Base-by-base conservation (phyloP, 2,888 invertebrate species). In the Cataglyphis albicans region DNA sequence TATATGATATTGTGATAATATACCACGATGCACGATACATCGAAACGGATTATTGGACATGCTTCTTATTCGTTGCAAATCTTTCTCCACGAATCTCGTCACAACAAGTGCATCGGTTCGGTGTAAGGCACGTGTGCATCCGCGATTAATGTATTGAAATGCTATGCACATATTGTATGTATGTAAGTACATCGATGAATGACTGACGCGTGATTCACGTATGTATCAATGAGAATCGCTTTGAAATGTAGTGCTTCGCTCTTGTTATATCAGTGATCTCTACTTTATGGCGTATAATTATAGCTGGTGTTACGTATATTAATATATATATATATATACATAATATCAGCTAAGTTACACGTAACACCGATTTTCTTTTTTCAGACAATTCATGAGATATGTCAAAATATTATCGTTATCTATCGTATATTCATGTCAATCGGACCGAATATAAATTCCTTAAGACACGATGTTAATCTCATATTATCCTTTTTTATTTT, bases 361-460 rank as follows among this genome's bases (percentile, higher is more conserved):
- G 25, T 29, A 29, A 29, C 25, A 59, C 1, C 15, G 35, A 3
- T 9, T 74, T 10, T 25, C 25, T 64, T 38, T 52, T n/a, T n/a
- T 48, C 32, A 15, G 32, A 21, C 38, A 72, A 72, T 12, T 18
- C 57, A 18, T 10, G 74, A 35, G 44, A 48, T 63, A 29, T 48
- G 15, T 63, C 63, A 44, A 72, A 72, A 10, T 15, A 38, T 25
- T 38, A 57, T 9, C 3, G 21, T 38, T 72, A 18, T 38, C 15
- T 18, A 38, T 57, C 32, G n/a, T 15, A 44, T 6, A 35, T 57
- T 55, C 32, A 4, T 21, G 7, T 18, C 44, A 15, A 61, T 32
- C 10, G 61, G 6, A 32, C n/a, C 29, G 32, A 74, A 35, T 74
- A 48, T 74, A 63, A 74, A 63, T 74, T 35, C 32, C 15, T 63